phyloP scores from a whole-genome alignment of 2,888 invertebrate species.

The Ophioninae sp. region DNA sequence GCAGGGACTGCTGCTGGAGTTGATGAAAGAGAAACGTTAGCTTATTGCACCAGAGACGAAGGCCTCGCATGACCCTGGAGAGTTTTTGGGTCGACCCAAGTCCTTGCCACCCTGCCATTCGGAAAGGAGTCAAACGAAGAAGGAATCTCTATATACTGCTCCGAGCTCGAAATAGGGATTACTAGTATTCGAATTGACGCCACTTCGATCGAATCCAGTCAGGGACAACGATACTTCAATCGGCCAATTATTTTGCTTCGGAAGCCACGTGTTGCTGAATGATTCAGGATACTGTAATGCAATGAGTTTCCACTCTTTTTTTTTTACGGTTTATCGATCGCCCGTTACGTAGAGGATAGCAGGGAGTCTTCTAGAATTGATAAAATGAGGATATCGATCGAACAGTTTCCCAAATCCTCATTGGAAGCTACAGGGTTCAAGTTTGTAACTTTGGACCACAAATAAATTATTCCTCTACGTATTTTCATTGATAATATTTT shows the following conservation, averaged over 20 bases:
- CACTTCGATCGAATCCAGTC: neutral
- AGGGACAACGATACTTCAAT: neutral
- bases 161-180: neutral
- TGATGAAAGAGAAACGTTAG: neutral
- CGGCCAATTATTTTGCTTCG: neutral
- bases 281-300: neutral
- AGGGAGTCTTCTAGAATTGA: too few species aligned
- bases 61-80: slow-evolving; percentile 9
- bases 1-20: neutral
- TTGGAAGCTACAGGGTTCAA: too few species aligned
- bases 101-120: slow-evolving; percentile 8
- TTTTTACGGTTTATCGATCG: neutral
- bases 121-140: slow-evolving; percentile 29
- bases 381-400: too few species aligned
- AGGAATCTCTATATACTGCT: slow-evolving; percentile 1
- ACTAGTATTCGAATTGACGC: neutral
- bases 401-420: too few species aligned
- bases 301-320: neutral
- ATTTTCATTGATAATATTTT: too few species aligned
- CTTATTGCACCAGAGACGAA: neutral
- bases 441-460: too few species aligned
- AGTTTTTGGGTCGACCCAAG: slow-evolving; percentile 20
- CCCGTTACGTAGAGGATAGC: too few species aligned
- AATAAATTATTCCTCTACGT: too few species aligned
- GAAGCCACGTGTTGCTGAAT: neutral